These are phyloP conservation scores for Panthera uncia DNA, from an alignment of 2,113 vertebrate genomes.

Conservation along the genomic window DNA sequence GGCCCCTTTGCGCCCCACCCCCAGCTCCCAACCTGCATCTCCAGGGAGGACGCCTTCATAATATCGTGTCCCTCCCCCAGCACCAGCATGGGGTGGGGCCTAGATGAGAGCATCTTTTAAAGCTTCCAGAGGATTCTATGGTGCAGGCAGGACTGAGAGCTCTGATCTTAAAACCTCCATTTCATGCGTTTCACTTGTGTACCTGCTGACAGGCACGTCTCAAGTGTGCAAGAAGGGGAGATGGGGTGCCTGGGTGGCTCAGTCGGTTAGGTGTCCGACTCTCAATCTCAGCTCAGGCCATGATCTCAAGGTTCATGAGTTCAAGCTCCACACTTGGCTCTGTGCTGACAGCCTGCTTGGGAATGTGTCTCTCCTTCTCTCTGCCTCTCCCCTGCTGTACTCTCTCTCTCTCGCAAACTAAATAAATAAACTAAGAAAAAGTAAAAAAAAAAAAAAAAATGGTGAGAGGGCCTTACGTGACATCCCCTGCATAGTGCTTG, in stretches of 20 bases:
- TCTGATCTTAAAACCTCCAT: neutral
- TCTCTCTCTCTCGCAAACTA: too few species aligned
- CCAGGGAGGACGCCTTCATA: neutral
- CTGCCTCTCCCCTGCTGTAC: too few species aligned
- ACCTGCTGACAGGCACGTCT: neutral
- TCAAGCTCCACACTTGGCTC: too few species aligned
- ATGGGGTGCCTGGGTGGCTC: too few species aligned
- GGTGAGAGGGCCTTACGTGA: slow-evolving; percentile 87
- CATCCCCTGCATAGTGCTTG: slow-evolving; percentile 94
- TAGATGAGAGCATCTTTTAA: neutral
- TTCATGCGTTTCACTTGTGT: neutral
- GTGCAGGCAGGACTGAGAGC: too few species aligned
- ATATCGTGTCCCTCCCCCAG: neutral
- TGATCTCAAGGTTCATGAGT: too few species aligned
- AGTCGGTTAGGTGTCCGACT: too few species aligned
- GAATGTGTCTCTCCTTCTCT: too few species aligned
- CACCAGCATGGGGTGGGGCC: neutral
- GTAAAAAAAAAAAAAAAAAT: too few species aligned
- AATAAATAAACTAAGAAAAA: too few species aligned
- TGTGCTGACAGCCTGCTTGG: too few species aligned
- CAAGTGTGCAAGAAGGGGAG: neutral
- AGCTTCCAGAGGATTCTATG: neutral
- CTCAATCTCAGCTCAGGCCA: too few species aligned
- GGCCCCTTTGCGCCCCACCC: neutral
- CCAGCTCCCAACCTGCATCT: neutral